Conservation (phyloP, 64 coral and sea anemone species). For the Porites lutea region DNA sequence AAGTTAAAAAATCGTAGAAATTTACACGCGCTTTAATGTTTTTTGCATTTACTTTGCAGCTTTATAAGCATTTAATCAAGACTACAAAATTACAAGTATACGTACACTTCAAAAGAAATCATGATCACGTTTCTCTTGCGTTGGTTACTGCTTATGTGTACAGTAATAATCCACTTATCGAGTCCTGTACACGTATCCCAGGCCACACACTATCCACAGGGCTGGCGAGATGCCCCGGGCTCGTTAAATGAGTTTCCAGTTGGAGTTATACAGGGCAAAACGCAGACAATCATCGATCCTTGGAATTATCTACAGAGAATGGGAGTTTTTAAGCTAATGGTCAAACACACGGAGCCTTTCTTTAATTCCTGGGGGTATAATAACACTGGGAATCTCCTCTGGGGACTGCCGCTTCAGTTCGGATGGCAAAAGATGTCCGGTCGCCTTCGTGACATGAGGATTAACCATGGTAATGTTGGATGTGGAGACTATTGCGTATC, state of each 20-base stretch:
- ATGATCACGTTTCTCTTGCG: no score
- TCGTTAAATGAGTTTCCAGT: constrained; percentile 70
- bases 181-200: not conserved
- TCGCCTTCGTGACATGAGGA: not conserved
- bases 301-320: constrained; percentile 81
- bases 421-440: constrained; percentile 83
- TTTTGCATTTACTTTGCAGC: no score
- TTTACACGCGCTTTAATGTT: no score
- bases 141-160: not conserved
- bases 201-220: constrained; percentile 52
- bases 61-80: no score
- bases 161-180: not conserved
- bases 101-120: no score
- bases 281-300: constrained; percentile 62
- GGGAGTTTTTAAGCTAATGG: constrained; percentile 79
- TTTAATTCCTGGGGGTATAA: constrained; percentile 83
- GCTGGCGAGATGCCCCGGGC: constrained; percentile 58
- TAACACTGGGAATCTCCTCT: constrained; percentile 89
- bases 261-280: constrained; percentile 7
- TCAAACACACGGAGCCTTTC: constrained; percentile 52
- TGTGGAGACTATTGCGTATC: not conserved
- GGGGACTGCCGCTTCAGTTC: constrained; percentile 89
- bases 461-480: not conserved
- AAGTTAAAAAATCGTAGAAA: no score
- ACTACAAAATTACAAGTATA: no score